These are phyloP conservation scores for Micromussa lordhowensis DNA, from an alignment of 92 coral and sea anemone genomes.

Conservation along the genomic window DNA sequence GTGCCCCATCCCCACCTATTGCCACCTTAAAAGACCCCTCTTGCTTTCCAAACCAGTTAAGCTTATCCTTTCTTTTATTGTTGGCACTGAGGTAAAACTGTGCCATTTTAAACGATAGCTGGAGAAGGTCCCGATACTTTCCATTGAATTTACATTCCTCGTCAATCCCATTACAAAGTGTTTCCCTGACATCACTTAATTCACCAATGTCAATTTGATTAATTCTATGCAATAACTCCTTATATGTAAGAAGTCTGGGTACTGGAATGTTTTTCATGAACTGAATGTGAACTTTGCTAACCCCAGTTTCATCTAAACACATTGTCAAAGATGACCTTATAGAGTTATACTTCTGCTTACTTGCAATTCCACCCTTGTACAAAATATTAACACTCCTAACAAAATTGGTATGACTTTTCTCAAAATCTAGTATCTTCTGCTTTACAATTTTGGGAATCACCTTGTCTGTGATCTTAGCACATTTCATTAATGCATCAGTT, in stretches of 20 bases:
- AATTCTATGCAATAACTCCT: too few species aligned
- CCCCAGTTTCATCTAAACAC: too few species aligned
- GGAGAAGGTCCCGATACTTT: too few species aligned
- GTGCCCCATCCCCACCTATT: constrained; percentile 22
- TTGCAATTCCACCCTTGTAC: constrained; percentile 59
- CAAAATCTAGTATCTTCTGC: constrained; percentile 47
- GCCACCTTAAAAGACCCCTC: constrained; percentile 32
- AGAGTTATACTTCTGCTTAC: too few species aligned
- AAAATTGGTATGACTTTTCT: constrained; percentile 55
- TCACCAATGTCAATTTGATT: too few species aligned
- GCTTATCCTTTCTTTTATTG: constrained; percentile 49
- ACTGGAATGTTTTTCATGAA: too few species aligned
- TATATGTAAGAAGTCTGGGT: too few species aligned
- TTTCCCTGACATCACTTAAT: too few species aligned
- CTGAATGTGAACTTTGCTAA: background rate
- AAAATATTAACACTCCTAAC: constrained; percentile 60
- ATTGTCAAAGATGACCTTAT: too few species aligned
- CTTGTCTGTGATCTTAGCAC: constrained; percentile 27
- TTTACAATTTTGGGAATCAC: constrained; percentile 61
- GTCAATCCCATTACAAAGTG: too few species aligned
- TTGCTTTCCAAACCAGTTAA: constrained; percentile 25
- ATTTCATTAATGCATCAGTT: background rate
- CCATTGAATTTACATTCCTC: too few species aligned
- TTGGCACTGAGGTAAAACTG: constrained; percentile 16
- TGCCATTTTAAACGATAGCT: constrained; percentile 48